A percentile compares a stretch with the other conserved stretches of the same genome.
These are phyloP conservation scores for Adelges cooleyi DNA, from an alignment of 1,140 invertebrate genomes.

Conservation along the genomic window DNA sequence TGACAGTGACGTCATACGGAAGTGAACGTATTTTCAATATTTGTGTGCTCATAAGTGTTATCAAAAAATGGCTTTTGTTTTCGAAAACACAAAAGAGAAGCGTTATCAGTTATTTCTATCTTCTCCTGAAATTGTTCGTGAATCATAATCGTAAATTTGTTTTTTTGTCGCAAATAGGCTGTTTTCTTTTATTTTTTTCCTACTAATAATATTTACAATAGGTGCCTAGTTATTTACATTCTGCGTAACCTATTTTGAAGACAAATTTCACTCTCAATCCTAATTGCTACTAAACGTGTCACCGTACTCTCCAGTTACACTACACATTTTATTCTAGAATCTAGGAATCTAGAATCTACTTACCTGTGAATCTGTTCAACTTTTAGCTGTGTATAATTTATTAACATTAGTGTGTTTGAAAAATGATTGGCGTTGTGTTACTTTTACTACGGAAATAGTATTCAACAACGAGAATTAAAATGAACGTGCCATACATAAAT, in stretches of 20 bases:
- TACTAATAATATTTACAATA: no score
- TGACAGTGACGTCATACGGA: constrained; percentile 20
- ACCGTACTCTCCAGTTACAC: no score
- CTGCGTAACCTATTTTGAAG: not conserved
- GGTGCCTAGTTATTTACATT: no score
- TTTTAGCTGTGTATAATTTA: no score
- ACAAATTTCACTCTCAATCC: not conserved
- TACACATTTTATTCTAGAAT: no score
- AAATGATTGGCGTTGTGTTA: not conserved
- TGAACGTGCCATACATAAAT: constrained; percentile 33
- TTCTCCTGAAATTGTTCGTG: not conserved
- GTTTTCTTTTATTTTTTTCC: not conserved
- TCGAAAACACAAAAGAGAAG: constrained; percentile 10
- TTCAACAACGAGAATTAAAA: constrained; percentile 23
- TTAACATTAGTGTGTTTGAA: no score
- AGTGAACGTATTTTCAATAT: not conserved
- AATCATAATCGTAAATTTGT: not conserved
- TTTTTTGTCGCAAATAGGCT: not conserved
- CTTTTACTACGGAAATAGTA: not conserved
- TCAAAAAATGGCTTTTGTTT: constrained; percentile 19
- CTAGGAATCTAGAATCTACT: no score
- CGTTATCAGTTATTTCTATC: constrained; percentile 4
- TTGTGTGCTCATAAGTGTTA: not conserved
- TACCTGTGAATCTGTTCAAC: no score
- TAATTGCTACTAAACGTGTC: not conserved